A percentile compares a stretch with the other conserved stretches of the same genome.
phyloP scores from a whole-genome alignment of 2,888 invertebrate genomes.

The Leptinotarsa haldemani region DNA sequence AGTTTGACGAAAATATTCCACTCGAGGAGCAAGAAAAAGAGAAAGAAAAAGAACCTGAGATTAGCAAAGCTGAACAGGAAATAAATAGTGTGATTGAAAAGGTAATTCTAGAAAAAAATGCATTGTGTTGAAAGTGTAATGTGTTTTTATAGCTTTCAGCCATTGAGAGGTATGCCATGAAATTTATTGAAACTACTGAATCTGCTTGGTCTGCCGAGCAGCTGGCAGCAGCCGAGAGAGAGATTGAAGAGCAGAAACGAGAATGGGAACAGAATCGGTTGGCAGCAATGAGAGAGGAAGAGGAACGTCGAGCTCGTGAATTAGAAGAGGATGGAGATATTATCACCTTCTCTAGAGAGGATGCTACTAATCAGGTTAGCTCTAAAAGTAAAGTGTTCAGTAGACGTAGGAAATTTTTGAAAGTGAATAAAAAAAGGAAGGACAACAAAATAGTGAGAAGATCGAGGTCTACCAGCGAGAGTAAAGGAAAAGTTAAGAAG shows the following conservation, averaged over 20 bases:
- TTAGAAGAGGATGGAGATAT: constrained; percentile 73
- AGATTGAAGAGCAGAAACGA: constrained; percentile 85
- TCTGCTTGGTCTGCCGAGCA: constrained; percentile 86
- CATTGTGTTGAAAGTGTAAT: neutral
- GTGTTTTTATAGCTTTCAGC: constrained; percentile 79
- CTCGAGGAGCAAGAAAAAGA: constrained; percentile 77
- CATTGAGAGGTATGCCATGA: constrained; percentile 95
- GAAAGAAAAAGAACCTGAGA: constrained; percentile 64
- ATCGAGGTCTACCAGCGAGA: constrained; percentile 24
- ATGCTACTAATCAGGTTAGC: constrained; percentile 88
- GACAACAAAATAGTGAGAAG: constrained; percentile 33
- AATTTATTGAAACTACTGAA: constrained; percentile 89
- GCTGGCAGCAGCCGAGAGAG: constrained; percentile 87
- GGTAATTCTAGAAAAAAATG: constrained; percentile 64
- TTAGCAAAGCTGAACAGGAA: constrained; percentile 80
- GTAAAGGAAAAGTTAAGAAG: constrained; percentile 34
- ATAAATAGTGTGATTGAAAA: constrained; percentile 78
- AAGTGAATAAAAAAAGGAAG: constrained; percentile 35
- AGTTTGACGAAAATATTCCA: constrained; percentile 96
- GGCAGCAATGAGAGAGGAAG: constrained; percentile 77
- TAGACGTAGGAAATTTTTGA: constrained; percentile 39
- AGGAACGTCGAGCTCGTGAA: constrained; percentile 71
- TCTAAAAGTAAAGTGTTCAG: constrained; percentile 61
- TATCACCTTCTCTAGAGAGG: constrained; percentile 81
- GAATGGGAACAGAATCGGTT: constrained; percentile 90